These are phyloP conservation scores for Tyto alba DNA, from an alignment of 2,113 vertebrate species.

Conservation along the genomic window DNA sequence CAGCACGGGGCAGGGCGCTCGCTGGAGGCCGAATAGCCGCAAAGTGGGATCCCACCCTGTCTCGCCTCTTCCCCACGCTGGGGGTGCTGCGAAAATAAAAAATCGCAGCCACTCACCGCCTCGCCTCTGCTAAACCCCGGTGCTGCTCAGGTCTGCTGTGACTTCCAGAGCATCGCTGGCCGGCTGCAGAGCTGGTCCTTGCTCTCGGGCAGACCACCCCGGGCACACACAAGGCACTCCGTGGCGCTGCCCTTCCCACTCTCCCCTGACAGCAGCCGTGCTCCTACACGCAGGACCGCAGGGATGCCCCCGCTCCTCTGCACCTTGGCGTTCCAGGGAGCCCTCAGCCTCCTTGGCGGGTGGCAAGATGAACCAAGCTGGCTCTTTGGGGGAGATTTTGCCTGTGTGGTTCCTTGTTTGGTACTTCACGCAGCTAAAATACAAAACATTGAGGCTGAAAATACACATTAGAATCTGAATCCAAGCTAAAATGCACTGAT, in stretches of 20 bases:
- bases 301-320: background rate
- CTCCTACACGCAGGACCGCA: background rate
- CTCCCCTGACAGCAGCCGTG: background rate
- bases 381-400: background rate
- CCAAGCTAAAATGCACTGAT: background rate
- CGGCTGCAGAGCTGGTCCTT: background rate
- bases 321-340: background rate
- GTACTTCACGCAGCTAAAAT: background rate
- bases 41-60: background rate
- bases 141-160: background rate
- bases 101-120: background rate
- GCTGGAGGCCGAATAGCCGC: background rate
- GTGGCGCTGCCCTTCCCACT: background rate
- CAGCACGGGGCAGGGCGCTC: background rate
- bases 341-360: background rate
- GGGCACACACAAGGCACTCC: background rate
- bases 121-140: background rate
- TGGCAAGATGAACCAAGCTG: background rate
- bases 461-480: background rate
- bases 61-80: background rate
- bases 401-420: background rate
- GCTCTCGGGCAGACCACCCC: too few species aligned
- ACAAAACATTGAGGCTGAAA: background rate
- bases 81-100: background rate
- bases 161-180: background rate